Evolutionary conservation across 2,888 invertebrate species (phyloP).

Genomic region (Brassicogethes aeneus): DNA sequence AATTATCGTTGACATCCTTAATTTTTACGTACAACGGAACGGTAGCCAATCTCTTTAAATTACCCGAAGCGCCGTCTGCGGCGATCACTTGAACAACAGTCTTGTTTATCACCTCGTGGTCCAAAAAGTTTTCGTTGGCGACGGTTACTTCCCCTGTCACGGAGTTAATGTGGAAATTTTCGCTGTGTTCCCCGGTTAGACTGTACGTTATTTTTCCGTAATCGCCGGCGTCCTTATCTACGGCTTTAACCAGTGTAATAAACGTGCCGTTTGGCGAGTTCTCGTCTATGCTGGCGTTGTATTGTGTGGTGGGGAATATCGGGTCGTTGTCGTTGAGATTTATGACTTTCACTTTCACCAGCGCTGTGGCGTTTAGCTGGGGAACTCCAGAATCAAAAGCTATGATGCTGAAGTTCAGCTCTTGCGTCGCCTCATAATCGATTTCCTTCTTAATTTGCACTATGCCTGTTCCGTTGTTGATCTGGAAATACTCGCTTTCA

Average conservation of each 20-base stretch:
- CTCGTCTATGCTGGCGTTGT: slow-evolving; percentile 65
- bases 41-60: slow-evolving; percentile 59
- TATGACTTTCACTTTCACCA: slow-evolving; percentile 64
- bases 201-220: slow-evolving; percentile 73
- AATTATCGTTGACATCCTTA: slow-evolving; percentile 81
- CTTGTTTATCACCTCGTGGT: slow-evolving; percentile 64
- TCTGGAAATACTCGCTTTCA: slow-evolving; percentile 65
- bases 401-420: slow-evolving; percentile 67
- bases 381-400: slow-evolving; percentile 86
- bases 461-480: slow-evolving; percentile 72
- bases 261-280: slow-evolving; percentile 65
- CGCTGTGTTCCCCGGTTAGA: slow-evolving; percentile 63
- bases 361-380: slow-evolving; percentile 67
- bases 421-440: slow-evolving; percentile 74
- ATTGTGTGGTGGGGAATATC: slow-evolving; percentile 56
- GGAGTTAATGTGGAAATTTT: slow-evolving; percentile 64
- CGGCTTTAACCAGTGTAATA: slow-evolving; percentile 64
- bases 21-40: slow-evolving; percentile 72
- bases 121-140: slow-evolving; percentile 60
- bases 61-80: slow-evolving; percentile 66
- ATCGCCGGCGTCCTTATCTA: slow-evolving; percentile 67
- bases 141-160: slow-evolving; percentile 69
- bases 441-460: slow-evolving; percentile 68
- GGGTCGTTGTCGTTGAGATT: slow-evolving; percentile 89
- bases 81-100: slow-evolving; percentile 73